phyloP scores from a whole-genome alignment of 2,888 invertebrate species.

The Aphodius sticticus region DNA sequence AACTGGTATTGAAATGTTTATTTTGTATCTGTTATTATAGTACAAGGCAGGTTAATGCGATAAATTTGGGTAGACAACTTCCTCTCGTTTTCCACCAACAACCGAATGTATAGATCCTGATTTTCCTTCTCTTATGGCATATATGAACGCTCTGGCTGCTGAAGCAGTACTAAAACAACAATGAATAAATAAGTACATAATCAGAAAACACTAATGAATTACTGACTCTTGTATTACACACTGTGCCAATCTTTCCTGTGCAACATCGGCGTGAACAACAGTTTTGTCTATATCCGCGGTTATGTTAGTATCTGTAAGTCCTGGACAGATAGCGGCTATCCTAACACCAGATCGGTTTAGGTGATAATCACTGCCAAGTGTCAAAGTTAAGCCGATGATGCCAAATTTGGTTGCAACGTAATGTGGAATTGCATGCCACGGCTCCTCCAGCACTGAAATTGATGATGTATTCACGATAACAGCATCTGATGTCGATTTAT shows the following conservation, averaged over 20 bases:
- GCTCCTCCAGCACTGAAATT: conserved; percentile 54
- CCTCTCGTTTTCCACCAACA: background rate
- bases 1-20: no score
- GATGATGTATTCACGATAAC: conserved; percentile 62
- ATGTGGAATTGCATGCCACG: conserved; percentile 52
- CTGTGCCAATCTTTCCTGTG: background rate
- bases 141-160: background rate
- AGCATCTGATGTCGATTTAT: conserved; percentile 60
- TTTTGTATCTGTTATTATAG: background rate
- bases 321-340: conserved; percentile 58
- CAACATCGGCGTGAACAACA: background rate
- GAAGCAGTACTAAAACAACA: background rate
- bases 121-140: background rate
- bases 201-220: background rate
- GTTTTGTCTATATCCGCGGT: background rate
- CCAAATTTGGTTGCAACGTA: conserved; percentile 58
- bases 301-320: conserved; percentile 48
- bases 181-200: background rate
- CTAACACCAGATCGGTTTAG: conserved; percentile 55
- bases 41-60: background rate
- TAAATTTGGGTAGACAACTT: background rate
- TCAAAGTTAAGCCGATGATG: conserved; percentile 52
- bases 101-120: background rate
- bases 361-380: conserved; percentile 50
- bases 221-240: background rate